Conservation (phyloP, 2,888 invertebrate species). For the Erebia palarica region DNA sequence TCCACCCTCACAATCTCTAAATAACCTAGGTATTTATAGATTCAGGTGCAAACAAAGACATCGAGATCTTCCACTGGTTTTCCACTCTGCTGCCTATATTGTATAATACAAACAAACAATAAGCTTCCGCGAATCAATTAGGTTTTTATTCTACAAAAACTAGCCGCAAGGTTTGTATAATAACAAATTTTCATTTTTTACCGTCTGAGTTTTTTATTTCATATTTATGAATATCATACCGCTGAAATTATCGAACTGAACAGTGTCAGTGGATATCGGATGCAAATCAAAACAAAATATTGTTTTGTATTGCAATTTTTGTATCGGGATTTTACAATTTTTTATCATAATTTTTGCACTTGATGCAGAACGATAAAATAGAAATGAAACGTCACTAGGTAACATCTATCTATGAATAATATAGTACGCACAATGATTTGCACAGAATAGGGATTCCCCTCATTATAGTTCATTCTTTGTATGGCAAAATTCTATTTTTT, state of each 20-base stretch:
- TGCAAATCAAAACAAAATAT: slow-evolving; percentile 15
- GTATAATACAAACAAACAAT: slow-evolving; percentile 60
- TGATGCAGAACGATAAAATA: neutral
- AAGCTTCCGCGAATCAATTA: slow-evolving; percentile 73
- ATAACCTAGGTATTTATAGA: slow-evolving; percentile 41
- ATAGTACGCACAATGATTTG: no score
- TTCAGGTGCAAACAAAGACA: slow-evolving; percentile 39
- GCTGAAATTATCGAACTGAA: slow-evolving; percentile 24
- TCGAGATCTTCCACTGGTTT: slow-evolving; percentile 41
- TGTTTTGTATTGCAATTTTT: slow-evolving; percentile 7
- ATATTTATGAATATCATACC: slow-evolving; percentile 19
- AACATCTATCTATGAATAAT: no score
- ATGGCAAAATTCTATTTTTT: no score
- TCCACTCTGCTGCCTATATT: slow-evolving; percentile 45
- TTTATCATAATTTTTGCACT: slow-evolving; percentile 1
- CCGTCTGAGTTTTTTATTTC: slow-evolving; percentile 10
- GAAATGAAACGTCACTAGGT: no score
- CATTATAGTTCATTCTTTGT: no score
- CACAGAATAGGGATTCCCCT: no score
- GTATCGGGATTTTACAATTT: neutral
- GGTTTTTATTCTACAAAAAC: slow-evolving; percentile 66
- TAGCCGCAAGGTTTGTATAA: slow-evolving; percentile 54
- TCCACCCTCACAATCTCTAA: slow-evolving; percentile 18
- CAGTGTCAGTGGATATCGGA: slow-evolving; percentile 21
- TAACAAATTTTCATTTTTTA: slow-evolving; percentile 33